Percentiles rank a stretch among this genome's conserved stretches.
Conservation (phyloP, 1,140 invertebrate species). For the Ceratina calcarata region DNA sequence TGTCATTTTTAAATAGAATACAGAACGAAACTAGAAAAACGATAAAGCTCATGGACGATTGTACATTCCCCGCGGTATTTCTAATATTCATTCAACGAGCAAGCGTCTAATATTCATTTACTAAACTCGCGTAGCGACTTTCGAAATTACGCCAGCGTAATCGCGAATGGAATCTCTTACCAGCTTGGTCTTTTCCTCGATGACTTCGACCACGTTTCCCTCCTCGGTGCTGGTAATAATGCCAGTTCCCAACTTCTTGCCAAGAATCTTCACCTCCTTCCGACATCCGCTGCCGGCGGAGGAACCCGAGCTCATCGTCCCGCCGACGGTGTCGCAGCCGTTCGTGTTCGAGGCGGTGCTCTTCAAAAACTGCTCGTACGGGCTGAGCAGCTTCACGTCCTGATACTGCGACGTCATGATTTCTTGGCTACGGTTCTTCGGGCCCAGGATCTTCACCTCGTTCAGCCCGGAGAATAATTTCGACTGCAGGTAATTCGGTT, state of each 20-base stretch:
- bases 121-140: too few relatives aligned
- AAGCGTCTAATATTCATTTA: too few relatives aligned
- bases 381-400: constrained; percentile 67
- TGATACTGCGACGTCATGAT: constrained; percentile 61
- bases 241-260: constrained; percentile 65
- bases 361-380: constrained; percentile 69
- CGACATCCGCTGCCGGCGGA: constrained; percentile 39
- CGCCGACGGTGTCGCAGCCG: constrained; percentile 32
- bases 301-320: constrained; percentile 11
- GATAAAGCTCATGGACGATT: too few relatives aligned
- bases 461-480: constrained; percentile 51
- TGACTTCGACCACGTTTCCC: constrained; percentile 60
- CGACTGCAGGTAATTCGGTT: constrained; percentile 15
- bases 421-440: constrained; percentile 62
- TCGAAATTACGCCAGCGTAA: too few relatives aligned
- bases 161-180: constrained; percentile 38
- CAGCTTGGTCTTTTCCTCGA: constrained; percentile 58
- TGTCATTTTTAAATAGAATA: too few relatives aligned
- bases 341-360: constrained; percentile 48
- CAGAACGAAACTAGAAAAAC: too few relatives aligned
- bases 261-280: constrained; percentile 68
- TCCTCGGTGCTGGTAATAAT: constrained; percentile 60
- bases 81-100: too few relatives aligned
- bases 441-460: constrained; percentile 67
- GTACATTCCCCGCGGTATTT: too few relatives aligned